A percentile compares a stretch with the other conserved stretches of the same genome.
Evolutionary conservation across 2,113 vertebrate species (phyloP).

Genomic region (Corythornis cristatus): DNA sequence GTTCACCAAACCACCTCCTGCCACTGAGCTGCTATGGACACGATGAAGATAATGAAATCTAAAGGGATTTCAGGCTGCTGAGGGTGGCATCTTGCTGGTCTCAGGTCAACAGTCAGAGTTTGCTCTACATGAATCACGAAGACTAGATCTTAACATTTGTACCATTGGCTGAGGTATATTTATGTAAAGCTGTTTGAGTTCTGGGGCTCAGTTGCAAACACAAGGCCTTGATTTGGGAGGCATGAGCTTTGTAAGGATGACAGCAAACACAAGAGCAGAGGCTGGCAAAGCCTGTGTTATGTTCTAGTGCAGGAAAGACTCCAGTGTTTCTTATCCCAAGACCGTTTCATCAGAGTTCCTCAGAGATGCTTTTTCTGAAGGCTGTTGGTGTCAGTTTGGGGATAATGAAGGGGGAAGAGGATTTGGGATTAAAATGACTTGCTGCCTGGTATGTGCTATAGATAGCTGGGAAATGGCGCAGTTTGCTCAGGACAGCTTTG

Average conservation of each 20-base stretch:
- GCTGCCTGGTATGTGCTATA: slow-evolving; percentile 52
- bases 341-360: background rate
- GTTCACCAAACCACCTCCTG: background rate
- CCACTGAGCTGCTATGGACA: background rate
- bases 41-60: background rate
- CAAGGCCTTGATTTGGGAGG: background rate
- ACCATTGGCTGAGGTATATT: rapidly evolving
- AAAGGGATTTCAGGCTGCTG: rapidly evolving
- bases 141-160: background rate
- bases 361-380: background rate
- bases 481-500: slow-evolving; percentile 52
- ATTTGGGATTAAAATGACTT: slow-evolving; percentile 69
- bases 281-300: background rate
- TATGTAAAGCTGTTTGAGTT: background rate
- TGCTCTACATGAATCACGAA: rapidly evolving
- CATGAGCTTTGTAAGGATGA: background rate
- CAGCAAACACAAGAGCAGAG: background rate
- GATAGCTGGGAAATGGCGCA: slow-evolving; percentile 47
- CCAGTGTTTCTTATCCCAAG: background rate
- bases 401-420: slow-evolving; percentile 56
- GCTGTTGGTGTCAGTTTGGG: slow-evolving; percentile 29
- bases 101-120: background rate
- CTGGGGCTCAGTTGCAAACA: background rate
- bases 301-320: background rate
- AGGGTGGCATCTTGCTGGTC: background rate